Evolutionary conservation across 2,797 vertebrate genomes (phyloP), one percentile per base, ranked within the genome.

Genomic region (Vultur gryphus): DNA sequence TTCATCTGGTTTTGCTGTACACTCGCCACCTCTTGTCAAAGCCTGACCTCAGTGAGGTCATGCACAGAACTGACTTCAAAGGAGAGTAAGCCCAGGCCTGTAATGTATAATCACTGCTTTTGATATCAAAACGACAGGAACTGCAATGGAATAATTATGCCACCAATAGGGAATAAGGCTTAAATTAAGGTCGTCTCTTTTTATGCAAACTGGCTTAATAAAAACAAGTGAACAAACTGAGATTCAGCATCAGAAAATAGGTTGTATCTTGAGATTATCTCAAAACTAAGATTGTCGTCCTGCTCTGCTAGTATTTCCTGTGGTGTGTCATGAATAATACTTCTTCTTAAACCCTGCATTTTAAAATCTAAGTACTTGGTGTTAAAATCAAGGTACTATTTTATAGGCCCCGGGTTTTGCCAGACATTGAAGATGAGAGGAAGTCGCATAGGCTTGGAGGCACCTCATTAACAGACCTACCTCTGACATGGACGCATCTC

Each of bases 91-190:
- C 41, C 14, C 43, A 62, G 33, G 33, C 35, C 55, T 89, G 29
- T 61, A 58, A 51, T 73, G 17, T 57, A 29, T 79, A 89, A 92
- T 93, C 16, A 13, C 77, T 89, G 23, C 58, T 92, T 93, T 94
- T 96, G 62, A 91, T 39, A 91, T 86, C 59, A 92, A 94, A 96
- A 91, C 2, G 6, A 39, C 80, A 83, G 57, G 70, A 89, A 79
- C 26, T 65, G 59, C 52, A 76, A 15, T 90, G 77, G 55, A 95
- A 87, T 92, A 91, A 73, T 94, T 93, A 82, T 84, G 24, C 31
- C 37, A 80, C 57, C 29, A 31, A n/a, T 43, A 78, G 23, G 69
- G 79, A 93, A 89, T 85, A 64, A 73, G 28, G 16, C 21, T 93
- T 78, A 91, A 83, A 73, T 85, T 91, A 78, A 39, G 20, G 78